Base-by-base conservation (phyloP, 1,140 invertebrate genomes). In the Melipona quadrifasciata region DNA sequence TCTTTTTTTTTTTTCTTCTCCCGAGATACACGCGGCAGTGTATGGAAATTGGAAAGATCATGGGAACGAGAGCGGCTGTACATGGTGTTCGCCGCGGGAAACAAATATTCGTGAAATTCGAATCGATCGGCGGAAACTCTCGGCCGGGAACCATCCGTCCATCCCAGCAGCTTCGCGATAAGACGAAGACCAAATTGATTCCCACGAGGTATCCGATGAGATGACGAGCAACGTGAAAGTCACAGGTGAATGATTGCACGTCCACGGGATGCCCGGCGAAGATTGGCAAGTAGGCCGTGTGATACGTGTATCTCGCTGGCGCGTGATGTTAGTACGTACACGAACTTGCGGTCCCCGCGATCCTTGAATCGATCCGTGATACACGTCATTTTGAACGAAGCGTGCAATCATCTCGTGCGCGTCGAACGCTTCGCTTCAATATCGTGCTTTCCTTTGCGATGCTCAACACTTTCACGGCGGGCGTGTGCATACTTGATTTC, bases 191-290 rank as follows among this genome's bases (percentile, higher is more conserved):
- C 57, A 80, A 79, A 86, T 82, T 88, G 79, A 86, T 89, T 80
- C 72, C 84, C 58, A 64, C 57, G 71, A 80, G 87, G 80, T 82
- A 68, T 82, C 71, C 73, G 80, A 82, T 86, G 64, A 75, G 61
- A 79, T 85, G 82, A 75, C 74, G 76, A 57, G n/a, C 57, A 80
- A 70, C 79, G 71, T 27, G 74, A 24, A 64, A 87, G 74, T 82
- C 65, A 75, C 58, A 51, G 78, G 77, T 80, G 86, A 82, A 83
- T 89, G 87, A 89, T 89, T 58, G 74, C 70, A 74, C 57, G 75
- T 68, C 31, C 78, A 81, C 77, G 67, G 47, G 76, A 80, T 72
- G 47, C 47, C 70, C 75, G 70, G 64, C 64, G 74, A 80, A 67
- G 74, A 88, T 88, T 64, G 57, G 34, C 61, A 27, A 68, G 39